These are phyloP conservation scores for Hypsopygia costalis DNA, from an alignment of 2,888 invertebrate species.

Conservation along the genomic window DNA sequence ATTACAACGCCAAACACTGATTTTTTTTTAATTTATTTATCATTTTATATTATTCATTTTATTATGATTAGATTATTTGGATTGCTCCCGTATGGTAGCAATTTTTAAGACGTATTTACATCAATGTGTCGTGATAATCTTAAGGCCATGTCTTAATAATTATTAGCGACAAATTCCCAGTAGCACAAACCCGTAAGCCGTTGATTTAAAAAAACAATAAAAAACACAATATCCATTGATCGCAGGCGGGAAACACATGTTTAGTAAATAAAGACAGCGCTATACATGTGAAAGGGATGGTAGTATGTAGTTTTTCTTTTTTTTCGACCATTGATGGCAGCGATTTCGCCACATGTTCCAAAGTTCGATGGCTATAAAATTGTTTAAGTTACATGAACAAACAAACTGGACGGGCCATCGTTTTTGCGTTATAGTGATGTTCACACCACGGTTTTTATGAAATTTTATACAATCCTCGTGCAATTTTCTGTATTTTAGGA, in stretches of 20 bases:
- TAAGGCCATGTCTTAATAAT: too few species aligned
- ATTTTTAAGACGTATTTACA: too few species aligned
- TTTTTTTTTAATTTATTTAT: too few species aligned
- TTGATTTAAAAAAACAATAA: conserved; percentile 38
- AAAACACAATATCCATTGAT: conserved; percentile 60
- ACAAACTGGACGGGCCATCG: neutral
- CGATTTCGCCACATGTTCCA: conserved; percentile 64
- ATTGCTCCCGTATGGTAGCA: too few species aligned
- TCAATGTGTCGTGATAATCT: too few species aligned
- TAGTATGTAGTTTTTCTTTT: conserved; percentile 32
- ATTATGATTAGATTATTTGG: too few species aligned
- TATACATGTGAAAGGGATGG: conserved; percentile 34
- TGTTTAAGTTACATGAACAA: conserved; percentile 19
- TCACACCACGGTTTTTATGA: too few species aligned
- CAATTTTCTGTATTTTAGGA: too few species aligned
- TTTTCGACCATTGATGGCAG: conserved; percentile 40
- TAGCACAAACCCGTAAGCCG: conserved; percentile 26
- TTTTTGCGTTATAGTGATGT: conserved; percentile 1
- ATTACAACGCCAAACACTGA: too few species aligned
- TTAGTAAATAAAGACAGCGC: conserved; percentile 36
- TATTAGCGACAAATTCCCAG: conserved; percentile 28
- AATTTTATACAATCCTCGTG: too few species aligned
- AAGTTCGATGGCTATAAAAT: conserved; percentile 43
- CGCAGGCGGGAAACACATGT: conserved; percentile 64
- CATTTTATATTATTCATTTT: too few species aligned